These are phyloP conservation scores for Calyptommatus sinebrachiatus DNA, from an alignment of 2,113 vertebrate genomes.

Conservation along the genomic window DNA sequence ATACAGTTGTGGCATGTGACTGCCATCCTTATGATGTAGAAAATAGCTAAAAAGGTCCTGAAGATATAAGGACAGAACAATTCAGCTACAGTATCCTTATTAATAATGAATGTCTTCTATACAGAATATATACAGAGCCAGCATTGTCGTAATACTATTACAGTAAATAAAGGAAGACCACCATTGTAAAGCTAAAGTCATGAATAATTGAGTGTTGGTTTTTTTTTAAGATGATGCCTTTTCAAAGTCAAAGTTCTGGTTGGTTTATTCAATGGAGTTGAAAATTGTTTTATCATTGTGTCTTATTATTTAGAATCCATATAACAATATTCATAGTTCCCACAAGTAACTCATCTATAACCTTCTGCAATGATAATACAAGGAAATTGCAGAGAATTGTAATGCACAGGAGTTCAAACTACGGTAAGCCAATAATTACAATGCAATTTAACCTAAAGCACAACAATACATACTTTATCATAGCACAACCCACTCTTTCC, in stretches of 20 bases:
- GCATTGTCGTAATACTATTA: conserved; percentile 56
- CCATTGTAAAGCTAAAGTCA: conserved; percentile 48
- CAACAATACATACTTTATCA: background rate
- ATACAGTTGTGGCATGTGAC: conserved; percentile 80
- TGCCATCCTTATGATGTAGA: conserved; percentile 74
- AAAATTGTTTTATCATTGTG: background rate
- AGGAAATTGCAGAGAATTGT: background rate
- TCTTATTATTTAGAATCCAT: conserved; percentile 25
- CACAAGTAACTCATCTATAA: background rate
- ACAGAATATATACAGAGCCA: conserved; percentile 70
- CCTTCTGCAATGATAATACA: background rate
- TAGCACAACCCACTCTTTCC: background rate
- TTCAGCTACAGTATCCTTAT: conserved; percentile 70
- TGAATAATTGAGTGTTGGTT: conserved; percentile 40
- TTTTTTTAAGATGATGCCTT: conserved; percentile 38
- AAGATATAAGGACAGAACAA: conserved; percentile 74
- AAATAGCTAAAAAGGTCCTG: conserved; percentile 79
- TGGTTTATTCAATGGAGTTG: conserved; percentile 32
- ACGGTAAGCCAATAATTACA: background rate
- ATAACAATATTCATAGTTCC: background rate
- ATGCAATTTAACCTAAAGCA: background rate
- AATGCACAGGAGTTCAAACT: background rate
- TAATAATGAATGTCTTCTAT: conserved; percentile 65
- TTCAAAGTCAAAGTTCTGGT: conserved; percentile 26
- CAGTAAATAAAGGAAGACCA: conserved; percentile 52